Evolutionary conservation across 2,888 invertebrate genomes (phyloP), one percentile per base, ranked within the genome.

Genomic region (Dryocosmus kuriphilus): DNA sequence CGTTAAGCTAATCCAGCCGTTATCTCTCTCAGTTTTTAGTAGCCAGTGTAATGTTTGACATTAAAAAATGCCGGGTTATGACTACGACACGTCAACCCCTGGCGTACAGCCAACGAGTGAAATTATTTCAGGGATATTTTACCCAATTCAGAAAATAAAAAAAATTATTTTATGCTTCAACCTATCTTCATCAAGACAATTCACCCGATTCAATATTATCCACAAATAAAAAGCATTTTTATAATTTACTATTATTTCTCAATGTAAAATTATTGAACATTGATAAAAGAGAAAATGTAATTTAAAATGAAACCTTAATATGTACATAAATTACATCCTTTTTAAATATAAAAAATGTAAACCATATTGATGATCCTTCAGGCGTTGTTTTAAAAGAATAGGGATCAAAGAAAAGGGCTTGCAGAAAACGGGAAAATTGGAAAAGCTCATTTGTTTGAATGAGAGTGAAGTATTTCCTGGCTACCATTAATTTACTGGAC

Each of bases 361-460:
- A 24, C 11, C 24, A 57, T 57, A 11, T 46, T 22, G 19, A 67
- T 46, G 19, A 30, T 19, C 11, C 27, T 27, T 46, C 11, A 5
- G 11, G 8, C 27, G 11, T 65, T 41, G 14, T 38, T 7, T 24
- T 24, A 38, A 51, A 46, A 51, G 30, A 30, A 71, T 30, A 71
- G 46, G 46, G 51, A 51, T 63, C n/a, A 35, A 32, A 51, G 51
- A 30, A 30, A 51, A 71, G 11, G 51, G 27, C 71, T 71, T 71
- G 46, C 27, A 30, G 46, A 51, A 71, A 67, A 46, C 46, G 27
- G 41, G 41, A 46, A 67, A 71, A 71, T 71, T 71, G 41, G 71
- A 71, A 71, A 51, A 71, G 30, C 27, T 71, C 71, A 71, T 71
- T 71, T 71, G 71, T 71, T 30, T 67, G 67, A 41, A 67, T 67